A percentile compares a stretch with the other conserved stretches of the same genome.
Evolutionary conservation across 2,113 vertebrate genomes (phyloP).

Genomic region (Tinamus guttatus): DNA sequence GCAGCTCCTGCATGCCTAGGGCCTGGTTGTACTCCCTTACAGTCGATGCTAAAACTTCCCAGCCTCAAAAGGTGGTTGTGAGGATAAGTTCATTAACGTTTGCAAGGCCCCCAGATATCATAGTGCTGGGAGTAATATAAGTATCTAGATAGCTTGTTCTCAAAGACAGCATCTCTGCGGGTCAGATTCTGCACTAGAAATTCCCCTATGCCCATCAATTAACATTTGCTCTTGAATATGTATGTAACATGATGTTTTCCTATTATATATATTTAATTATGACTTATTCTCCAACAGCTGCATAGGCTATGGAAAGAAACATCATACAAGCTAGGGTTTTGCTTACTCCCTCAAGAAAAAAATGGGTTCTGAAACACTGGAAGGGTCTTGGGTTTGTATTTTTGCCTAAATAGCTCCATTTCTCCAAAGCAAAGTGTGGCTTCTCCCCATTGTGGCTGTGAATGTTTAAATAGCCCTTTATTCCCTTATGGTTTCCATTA

Average conservation of each 20-base stretch:
- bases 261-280: slow-evolving; percentile 72
- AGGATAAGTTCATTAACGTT: slow-evolving; percentile 77
- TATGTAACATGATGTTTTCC: slow-evolving; percentile 72
- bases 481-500: slow-evolving; percentile 33
- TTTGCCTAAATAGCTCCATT: slow-evolving; percentile 36
- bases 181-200: slow-evolving; percentile 69
- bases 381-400: slow-evolving; percentile 5
- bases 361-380: slow-evolving; percentile 20
- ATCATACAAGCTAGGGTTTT: slow-evolving; percentile 21
- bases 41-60: slow-evolving; percentile 72
- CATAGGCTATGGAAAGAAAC: slow-evolving; percentile 24
- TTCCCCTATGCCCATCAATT: slow-evolving; percentile 73
- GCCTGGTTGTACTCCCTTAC: slow-evolving; percentile 72
- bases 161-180: slow-evolving; percentile 71
- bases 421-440: slow-evolving; percentile 20
- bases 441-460: neutral
- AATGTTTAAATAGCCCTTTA: slow-evolving; percentile 43
- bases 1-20: slow-evolving; percentile 68
- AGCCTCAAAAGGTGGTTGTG: slow-evolving; percentile 74
- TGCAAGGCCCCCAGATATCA: slow-evolving; percentile 74
- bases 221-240: slow-evolving; percentile 74
- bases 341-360: slow-evolving; percentile 21
- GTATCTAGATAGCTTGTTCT: slow-evolving; percentile 72
- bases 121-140: slow-evolving; percentile 75
- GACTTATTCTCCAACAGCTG: slow-evolving; percentile 45